Base-by-base conservation (phyloP, 1,140 invertebrate genomes). In the Aphidius gifuensis region DNA sequence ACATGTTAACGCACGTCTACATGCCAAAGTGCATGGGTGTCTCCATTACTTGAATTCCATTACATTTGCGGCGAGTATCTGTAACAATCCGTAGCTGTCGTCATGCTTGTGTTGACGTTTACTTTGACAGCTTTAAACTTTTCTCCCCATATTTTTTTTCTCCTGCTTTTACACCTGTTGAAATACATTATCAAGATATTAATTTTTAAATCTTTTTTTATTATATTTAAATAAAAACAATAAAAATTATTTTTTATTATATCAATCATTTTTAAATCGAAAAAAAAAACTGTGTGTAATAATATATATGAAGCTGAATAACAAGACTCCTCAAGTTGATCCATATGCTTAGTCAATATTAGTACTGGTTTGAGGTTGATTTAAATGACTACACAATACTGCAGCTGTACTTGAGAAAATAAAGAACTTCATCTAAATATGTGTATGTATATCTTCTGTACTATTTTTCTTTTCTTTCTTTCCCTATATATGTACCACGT, bases 41-140 rank as follows among this genome's bases (percentile, higher is more conserved):
- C 61, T 69, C 65, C 67, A 69, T 70, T 70, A 69, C 69, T 65
- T 56, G 64, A 65, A 69, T 71, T 68, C 66, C 64, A 48, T 53
- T 9, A n/a, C 40, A 16, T 39, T 47, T 56, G 23, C 56, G 11
- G 44, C 44, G 16, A 64, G 43, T 64, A 60, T 58, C 58, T 50
- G 16, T 42, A 32, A 32, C 23, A 32, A 32, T 32, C 23, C 23
- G 23, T 32, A 32, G 4, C 23, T 32, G 23, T 32, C 23, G 23
- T 32, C 23, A 59, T 9, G 44, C 47, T 55, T 40, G 53, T 43
- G 53, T 11, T 53, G 54, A 61, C 59, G 51, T 61, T 46, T 56
- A 40, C 46, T 54, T 57, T 44, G 54, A 61, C 58, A 64, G 56
- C 58, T 58, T 61, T 55, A 64, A 64, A 59, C 59, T 39, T 16